These are phyloP conservation scores for Syrphus vitripennis DNA, from an alignment of 2,888 invertebrate genomes.

Conservation along the genomic window DNA sequence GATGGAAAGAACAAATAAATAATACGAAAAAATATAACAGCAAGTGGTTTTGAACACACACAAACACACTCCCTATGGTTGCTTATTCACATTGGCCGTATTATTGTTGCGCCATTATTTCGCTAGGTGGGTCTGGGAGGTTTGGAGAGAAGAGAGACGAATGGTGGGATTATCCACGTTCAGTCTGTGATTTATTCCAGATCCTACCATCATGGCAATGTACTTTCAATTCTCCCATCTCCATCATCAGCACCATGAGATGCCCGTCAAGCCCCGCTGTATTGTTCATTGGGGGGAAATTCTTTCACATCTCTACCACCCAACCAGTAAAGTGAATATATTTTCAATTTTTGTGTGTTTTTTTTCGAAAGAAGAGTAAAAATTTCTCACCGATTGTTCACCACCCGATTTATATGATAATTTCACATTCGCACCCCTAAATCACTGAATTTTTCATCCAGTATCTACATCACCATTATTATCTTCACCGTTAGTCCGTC, in stretches of 20 bases:
- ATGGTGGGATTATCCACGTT: conserved; percentile 35
- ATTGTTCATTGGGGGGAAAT: not conserved
- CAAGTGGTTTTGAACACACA: conserved; percentile 42
- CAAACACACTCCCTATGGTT: conserved; percentile 42
- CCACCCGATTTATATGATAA: conserved; percentile 43
- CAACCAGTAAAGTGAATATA: conserved; percentile 4
- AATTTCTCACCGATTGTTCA: conserved; percentile 22
- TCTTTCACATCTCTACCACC: not conserved
- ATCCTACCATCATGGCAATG: conserved; percentile 49
- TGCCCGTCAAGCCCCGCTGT: not conserved
- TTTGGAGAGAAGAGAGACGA: not conserved
- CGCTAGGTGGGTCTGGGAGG: not conserved
- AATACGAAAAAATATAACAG: conserved; percentile 3
- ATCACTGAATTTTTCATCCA: conserved; percentile 15
- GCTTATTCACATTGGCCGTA: conserved; percentile 55
- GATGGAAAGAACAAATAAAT: conserved; percentile 23
- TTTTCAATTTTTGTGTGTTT: not conserved
- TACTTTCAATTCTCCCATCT: conserved; percentile 45
- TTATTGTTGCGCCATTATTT: conserved; percentile 46
- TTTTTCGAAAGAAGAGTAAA: not conserved
- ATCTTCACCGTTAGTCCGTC: not conserved
- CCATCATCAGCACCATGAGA: conserved; percentile 1
- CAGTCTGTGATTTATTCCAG: conserved; percentile 58
- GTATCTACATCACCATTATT: not conserved
- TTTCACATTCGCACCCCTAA: conserved; percentile 55